A percentile compares a stretch with the other conserved stretches of the same genome.
phyloP scores from a whole-genome alignment of 2,113 vertebrate species.

The Clarias magur region DNA sequence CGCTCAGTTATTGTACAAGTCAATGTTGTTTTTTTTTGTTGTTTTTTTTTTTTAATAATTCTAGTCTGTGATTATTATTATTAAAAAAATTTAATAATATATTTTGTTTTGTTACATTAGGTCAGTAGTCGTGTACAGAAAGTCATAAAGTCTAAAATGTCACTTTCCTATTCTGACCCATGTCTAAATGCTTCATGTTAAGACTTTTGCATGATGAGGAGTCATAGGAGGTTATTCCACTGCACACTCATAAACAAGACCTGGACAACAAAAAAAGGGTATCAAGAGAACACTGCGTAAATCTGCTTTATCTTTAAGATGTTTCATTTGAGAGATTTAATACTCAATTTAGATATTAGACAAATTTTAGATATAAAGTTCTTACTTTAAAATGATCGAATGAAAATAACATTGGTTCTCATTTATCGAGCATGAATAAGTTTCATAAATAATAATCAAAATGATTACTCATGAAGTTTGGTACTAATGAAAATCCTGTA shows the following conservation, averaged over 20 bases:
- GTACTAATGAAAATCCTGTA: too few relatives aligned
- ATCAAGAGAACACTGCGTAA: background rate
- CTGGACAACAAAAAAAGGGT: background rate
- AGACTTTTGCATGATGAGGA: conserved; percentile 2
- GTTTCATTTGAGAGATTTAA: background rate
- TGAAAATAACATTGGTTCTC: background rate
- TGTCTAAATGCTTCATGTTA: background rate
- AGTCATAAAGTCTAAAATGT: conserved; percentile 20
- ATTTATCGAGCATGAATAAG: background rate
- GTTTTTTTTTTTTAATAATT: background rate
- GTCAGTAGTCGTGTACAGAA: background rate
- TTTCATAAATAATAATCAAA: background rate
- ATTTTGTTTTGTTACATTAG: background rate
- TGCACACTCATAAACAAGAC: conserved; percentile 5
- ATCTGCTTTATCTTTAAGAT: background rate
- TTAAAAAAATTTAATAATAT: too few relatives aligned
- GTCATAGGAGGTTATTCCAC: conserved; percentile 8
- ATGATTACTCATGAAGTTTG: too few relatives aligned
- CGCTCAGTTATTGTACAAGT: background rate
- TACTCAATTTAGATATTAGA: background rate
- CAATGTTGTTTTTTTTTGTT: background rate
- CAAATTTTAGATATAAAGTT: background rate
- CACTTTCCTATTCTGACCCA: conserved; percentile 15
- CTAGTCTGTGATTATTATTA: background rate
- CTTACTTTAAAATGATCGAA: background rate